A percentile compares a stretch with the other conserved stretches of the same genome.
Evolutionary conservation across 2,888 invertebrate species (phyloP).

Genomic region (Drosophila fungiperda): DNA sequence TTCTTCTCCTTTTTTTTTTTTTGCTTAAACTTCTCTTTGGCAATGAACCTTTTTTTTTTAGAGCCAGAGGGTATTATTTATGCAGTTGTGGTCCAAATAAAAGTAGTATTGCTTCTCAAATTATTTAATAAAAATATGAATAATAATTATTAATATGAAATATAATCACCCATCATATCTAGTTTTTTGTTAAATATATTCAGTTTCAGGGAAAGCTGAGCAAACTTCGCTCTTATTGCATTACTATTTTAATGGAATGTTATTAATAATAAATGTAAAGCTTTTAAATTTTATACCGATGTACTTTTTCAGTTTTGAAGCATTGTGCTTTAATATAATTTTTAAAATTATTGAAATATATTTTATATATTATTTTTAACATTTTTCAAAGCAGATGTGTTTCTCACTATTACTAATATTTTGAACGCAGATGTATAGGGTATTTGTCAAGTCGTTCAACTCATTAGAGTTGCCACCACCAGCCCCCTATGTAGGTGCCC

Average conservation of each 20-base stretch:
- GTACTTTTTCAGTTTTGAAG: not conserved
- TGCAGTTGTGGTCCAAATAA: not conserved
- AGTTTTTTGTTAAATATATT: not conserved
- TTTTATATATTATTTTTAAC: not conserved
- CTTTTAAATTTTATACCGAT: no score
- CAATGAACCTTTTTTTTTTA: slow-evolving; percentile 14
- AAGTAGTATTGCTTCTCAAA: not conserved
- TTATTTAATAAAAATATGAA: not conserved
- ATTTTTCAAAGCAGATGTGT: not conserved
- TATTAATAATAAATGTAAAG: no score
- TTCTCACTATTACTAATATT: not conserved
- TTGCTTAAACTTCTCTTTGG: slow-evolving; percentile 3
- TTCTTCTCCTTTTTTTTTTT: not conserved
- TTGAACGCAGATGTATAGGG: slow-evolving; percentile 8
- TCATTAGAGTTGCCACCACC: not conserved
- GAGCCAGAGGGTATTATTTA: not conserved
- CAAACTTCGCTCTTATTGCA: not conserved
- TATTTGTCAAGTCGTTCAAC: slow-evolving; percentile 12
- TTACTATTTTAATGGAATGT: no score
- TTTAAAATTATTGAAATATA: not conserved
- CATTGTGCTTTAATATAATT: not conserved
- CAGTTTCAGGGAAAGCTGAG: not conserved
- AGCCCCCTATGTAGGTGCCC: not conserved
- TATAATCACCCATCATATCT: not conserved
- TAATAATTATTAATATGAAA: not conserved